A percentile compares a stretch with the other conserved stretches of the same genome.
Evolutionary conservation across 1,140 invertebrate species (phyloP).

Genomic region (Papilio polytes): DNA sequence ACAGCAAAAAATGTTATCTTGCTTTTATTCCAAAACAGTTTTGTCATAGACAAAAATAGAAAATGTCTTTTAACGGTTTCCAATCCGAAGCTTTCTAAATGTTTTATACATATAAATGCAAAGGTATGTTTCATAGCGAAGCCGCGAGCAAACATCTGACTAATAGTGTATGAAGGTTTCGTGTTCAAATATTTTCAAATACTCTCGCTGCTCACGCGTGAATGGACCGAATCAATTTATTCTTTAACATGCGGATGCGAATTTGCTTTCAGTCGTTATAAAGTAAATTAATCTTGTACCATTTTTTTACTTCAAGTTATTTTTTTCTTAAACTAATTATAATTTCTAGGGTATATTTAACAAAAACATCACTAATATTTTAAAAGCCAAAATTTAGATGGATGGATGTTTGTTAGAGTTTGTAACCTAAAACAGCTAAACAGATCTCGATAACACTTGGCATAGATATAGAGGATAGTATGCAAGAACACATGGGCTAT

Average conservation of each 20-base stretch:
- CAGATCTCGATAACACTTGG: too few species aligned
- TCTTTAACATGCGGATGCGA: neutral
- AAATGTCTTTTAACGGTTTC: neutral
- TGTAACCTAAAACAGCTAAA: too few species aligned
- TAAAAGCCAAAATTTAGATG: too few species aligned
- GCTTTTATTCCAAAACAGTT: neutral
- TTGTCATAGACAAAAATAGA: neutral
- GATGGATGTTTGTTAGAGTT: too few species aligned
- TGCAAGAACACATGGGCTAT: too few species aligned
- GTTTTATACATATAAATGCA: neutral
- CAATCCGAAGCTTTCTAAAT: neutral
- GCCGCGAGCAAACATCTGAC: constrained; percentile 33
- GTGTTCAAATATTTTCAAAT: constrained; percentile 32
- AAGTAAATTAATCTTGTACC: neutral
- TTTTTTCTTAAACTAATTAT: neutral
- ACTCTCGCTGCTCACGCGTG: neutral
- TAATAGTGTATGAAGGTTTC: constrained; percentile 34
- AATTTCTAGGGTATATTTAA: too few species aligned
- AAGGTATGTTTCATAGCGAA: constrained; percentile 11
- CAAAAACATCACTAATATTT: too few species aligned
- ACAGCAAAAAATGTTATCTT: too few species aligned
- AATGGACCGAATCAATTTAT: constrained; percentile 16
- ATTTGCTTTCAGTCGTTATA: neutral
- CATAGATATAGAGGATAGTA: too few species aligned
- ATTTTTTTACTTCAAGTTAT: neutral